These are phyloP conservation scores for Reticulitermes lucifugus DNA, from an alignment of 2,888 invertebrate species.

Conservation along the genomic window DNA sequence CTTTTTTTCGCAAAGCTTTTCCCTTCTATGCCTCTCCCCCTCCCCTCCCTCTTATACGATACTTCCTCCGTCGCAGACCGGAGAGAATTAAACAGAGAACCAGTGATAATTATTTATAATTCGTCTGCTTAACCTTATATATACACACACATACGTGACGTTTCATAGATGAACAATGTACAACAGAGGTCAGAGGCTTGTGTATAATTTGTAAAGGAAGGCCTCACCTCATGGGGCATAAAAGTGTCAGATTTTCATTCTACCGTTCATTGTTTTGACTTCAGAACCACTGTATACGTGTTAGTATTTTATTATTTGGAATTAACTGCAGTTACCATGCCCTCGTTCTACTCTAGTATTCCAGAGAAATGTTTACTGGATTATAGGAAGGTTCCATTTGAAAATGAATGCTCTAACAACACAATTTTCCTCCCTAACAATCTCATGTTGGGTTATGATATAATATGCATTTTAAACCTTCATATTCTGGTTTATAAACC, in stretches of 20 bases:
- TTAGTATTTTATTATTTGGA: conserved; percentile 31
- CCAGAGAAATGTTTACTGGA: conserved; percentile 11
- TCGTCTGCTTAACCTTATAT: conserved; percentile 39
- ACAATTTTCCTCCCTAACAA: background rate
- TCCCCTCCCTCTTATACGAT: background rate
- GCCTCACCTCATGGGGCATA: conserved; percentile 31
- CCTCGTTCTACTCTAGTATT: background rate
- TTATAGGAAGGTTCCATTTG: conserved; percentile 24
- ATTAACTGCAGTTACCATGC: conserved; percentile 9
- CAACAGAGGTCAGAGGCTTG: conserved; percentile 23
- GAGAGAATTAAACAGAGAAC: conserved; percentile 31
- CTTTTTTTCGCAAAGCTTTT: conserved; percentile 13
- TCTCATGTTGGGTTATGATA: conserved; percentile 10
- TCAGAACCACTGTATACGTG: conserved; percentile 21
- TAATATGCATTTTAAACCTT: background rate
- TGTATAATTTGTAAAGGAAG: conserved; percentile 20
- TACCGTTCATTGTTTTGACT: conserved; percentile 41
- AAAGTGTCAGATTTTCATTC: conserved; percentile 43
- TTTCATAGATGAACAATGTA: background rate
- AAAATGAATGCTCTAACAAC: conserved; percentile 19
- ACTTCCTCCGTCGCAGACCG: conserved; percentile 32
- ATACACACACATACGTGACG: conserved; percentile 18
- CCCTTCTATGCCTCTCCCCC: background rate
- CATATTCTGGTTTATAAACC: background rate
- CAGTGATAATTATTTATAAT: conserved; percentile 42